Percentiles rank a stretch among this genome's conserved stretches.
Evolutionary conservation across 2,888 invertebrate species (phyloP).

Genomic region (Melanargia galathea): DNA sequence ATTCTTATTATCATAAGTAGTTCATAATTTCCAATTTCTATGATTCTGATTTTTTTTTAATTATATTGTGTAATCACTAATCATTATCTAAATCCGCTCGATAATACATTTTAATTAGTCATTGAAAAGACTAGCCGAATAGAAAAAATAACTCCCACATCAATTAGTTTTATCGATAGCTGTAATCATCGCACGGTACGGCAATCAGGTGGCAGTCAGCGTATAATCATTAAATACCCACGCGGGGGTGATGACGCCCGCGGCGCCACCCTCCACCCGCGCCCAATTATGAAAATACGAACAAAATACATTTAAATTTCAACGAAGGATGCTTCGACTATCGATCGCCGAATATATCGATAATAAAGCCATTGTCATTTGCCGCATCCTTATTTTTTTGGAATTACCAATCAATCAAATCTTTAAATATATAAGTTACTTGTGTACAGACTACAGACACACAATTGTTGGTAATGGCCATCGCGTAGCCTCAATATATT

Average conservation of each 20-base stretch:
- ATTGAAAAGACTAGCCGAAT: conserved; percentile 3
- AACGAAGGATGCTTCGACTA: conserved; percentile 57
- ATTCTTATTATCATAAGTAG: too few species aligned
- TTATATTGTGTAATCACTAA: background rate
- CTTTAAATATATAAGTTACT: background rate
- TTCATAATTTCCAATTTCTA: background rate
- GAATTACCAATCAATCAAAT: conserved; percentile 15
- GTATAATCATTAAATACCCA: conserved; percentile 82
- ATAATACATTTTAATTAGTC: background rate
- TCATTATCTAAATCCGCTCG: background rate
- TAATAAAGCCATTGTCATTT: conserved; percentile 33
- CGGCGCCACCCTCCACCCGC: conserved; percentile 66
- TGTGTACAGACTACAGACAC: background rate
- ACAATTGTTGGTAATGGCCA: too few species aligned
- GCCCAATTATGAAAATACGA: conserved; percentile 82
- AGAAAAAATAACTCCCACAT: conserved; percentile 37
- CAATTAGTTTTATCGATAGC: conserved; percentile 60
- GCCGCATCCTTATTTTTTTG: conserved; percentile 57
- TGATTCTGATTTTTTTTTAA: background rate
- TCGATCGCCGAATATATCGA: conserved; percentile 42
- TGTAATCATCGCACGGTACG: conserved; percentile 63
- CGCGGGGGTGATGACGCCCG: conserved; percentile 76
- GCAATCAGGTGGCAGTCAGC: conserved; percentile 82
- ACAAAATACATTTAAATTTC: conserved; percentile 78
- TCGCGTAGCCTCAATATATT: too few species aligned